These are phyloP conservation scores for Drosophila niveifrons DNA, from an alignment of 2,888 invertebrate species.

Conservation along the genomic window DNA sequence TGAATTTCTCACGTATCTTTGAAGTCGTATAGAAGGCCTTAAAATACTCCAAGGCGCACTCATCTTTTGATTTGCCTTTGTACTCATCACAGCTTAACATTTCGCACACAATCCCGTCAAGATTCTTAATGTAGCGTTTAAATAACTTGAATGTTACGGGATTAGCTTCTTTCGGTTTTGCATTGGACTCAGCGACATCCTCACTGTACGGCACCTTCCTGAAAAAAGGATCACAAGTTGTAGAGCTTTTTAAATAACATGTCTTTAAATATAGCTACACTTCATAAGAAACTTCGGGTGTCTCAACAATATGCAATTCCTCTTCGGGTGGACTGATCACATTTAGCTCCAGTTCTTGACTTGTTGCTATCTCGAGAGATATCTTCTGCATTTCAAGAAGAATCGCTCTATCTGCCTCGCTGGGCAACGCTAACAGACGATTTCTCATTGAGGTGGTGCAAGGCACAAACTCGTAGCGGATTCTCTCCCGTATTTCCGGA, in stretches of 20 bases:
- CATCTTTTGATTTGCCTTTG: slow-evolving; percentile 23
- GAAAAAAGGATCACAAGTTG: not conserved
- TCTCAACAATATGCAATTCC: not conserved
- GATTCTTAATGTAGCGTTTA: slow-evolving; percentile 32
- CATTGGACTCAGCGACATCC: not conserved
- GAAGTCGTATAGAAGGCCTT: slow-evolving; percentile 42
- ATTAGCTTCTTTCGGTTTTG: not conserved
- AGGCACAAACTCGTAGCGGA: slow-evolving; percentile 4
- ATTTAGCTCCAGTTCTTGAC: not conserved
- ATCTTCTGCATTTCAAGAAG: not conserved
- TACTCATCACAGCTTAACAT: slow-evolving; percentile 41
- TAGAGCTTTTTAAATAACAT: not conserved
- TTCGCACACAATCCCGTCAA: slow-evolving; percentile 32
- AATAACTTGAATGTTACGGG: slow-evolving; percentile 5
- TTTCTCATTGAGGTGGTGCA: slow-evolving; percentile 23
- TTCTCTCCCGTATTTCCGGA: slow-evolving; percentile 51
- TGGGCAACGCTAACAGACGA: slow-evolving; percentile 40
- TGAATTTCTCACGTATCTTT: slow-evolving; percentile 44
- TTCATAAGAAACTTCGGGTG: not conserved
- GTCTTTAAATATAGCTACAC: slow-evolving; percentile 14
- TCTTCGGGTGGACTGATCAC: not conserved
- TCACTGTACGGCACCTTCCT: not conserved
- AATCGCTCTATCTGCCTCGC: not conserved
- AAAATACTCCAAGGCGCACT: slow-evolving; percentile 43
- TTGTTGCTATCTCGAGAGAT: not conserved